Percentiles rank a stretch among this genome's conserved stretches.
These are phyloP conservation scores for Phyllotreta striolata DNA, from an alignment of 2,888 invertebrate species.

Conservation along the genomic window DNA sequence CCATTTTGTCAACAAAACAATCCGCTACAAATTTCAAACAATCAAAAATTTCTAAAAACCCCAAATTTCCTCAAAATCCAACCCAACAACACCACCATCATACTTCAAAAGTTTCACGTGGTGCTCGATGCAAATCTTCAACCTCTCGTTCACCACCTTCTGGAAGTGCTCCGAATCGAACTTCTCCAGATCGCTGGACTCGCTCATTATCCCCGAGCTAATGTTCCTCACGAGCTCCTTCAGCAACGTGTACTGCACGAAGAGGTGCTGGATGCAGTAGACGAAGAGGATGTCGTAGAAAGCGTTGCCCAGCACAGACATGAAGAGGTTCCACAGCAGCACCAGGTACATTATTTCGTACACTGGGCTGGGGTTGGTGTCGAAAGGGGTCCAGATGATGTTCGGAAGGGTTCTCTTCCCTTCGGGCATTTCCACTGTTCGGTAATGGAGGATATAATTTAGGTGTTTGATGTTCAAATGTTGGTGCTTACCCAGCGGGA, in stretches of 20 bases:
- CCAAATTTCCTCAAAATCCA: too few relatives aligned
- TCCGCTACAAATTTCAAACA: too few relatives aligned
- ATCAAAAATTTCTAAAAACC: too few relatives aligned
- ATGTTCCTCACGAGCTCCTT: slow-evolving; percentile 36
- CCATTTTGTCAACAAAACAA: too few relatives aligned
- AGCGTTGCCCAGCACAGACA: slow-evolving; percentile 38
- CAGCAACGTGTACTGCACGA: slow-evolving; percentile 40
- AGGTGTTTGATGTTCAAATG: too few relatives aligned
- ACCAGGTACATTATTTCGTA: slow-evolving; percentile 39
- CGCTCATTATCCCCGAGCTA: slow-evolving; percentile 34
- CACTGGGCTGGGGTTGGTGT: slow-evolving; percentile 41
- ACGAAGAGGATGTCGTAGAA: slow-evolving; percentile 40
- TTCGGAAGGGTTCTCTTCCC: slow-evolving; percentile 40
- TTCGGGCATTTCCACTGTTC: slow-evolving; percentile 40
- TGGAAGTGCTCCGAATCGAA: slow-evolving; percentile 41
- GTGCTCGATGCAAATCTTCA: slow-evolving; percentile 41
- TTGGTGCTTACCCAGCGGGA: slow-evolving; percentile 25
- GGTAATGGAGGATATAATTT: too few relatives aligned
- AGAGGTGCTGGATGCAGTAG: slow-evolving; percentile 39
- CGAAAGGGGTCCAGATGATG: slow-evolving; percentile 40
- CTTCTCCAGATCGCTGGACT: slow-evolving; percentile 32
- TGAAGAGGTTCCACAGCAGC: slow-evolving; percentile 36
- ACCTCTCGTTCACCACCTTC: slow-evolving; percentile 31
- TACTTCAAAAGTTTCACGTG: slow-evolving; percentile 40
- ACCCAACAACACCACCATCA: too few relatives aligned